Evolutionary conservation across 2,113 vertebrate genomes (phyloP).

Genomic region (Mesembrinibis cayennensis): DNA sequence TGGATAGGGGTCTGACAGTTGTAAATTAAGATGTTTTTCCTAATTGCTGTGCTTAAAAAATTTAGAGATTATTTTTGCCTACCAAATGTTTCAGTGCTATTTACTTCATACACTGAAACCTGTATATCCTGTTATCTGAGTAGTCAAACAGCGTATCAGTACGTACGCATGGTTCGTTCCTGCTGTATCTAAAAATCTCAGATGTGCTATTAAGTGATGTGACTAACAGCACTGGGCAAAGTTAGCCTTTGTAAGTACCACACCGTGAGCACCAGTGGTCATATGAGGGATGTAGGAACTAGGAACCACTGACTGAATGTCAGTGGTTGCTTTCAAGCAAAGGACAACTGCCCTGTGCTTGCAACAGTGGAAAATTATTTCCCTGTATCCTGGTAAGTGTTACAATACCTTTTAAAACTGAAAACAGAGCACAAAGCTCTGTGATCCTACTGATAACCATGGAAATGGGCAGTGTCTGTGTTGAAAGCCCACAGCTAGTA

Average conservation of each 20-base stretch:
- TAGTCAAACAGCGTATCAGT: background rate
- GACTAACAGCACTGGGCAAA: background rate
- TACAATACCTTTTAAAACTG: background rate
- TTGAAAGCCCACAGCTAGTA: background rate
- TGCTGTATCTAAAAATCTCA: background rate
- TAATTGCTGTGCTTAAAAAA: background rate
- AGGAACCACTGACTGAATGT: background rate
- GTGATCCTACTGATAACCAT: background rate
- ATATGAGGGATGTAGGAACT: background rate
- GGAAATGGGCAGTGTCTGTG: background rate
- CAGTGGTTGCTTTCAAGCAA: background rate
- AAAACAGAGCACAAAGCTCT: background rate
- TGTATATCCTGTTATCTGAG: background rate
- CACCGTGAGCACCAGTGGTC: accelerated
- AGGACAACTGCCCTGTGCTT: background rate
- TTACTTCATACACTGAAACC: background rate
- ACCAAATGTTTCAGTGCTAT: background rate
- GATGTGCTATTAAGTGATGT: accelerated
- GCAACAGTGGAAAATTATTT: background rate
- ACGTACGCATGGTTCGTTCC: accelerated
- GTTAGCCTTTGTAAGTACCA: no score
- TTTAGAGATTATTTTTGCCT: background rate
- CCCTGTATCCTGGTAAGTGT: background rate
- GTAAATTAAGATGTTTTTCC: background rate
- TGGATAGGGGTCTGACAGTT: background rate